These are phyloP conservation scores for Tethea ocularis DNA, from an alignment of 2,888 invertebrate species.

Conservation along the genomic window DNA sequence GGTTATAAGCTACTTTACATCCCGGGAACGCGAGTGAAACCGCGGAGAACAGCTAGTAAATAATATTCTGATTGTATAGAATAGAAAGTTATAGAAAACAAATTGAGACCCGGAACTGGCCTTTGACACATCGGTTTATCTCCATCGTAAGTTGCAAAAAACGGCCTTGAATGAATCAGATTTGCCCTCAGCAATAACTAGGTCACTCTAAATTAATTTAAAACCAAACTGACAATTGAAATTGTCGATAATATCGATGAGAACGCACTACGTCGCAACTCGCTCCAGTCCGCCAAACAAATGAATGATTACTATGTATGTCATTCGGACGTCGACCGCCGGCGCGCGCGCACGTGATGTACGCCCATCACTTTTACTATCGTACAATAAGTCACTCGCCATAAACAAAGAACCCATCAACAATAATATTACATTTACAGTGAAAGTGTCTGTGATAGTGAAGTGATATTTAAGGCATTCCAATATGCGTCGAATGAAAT, in stretches of 20 bases:
- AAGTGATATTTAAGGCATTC: slow-evolving; percentile 16
- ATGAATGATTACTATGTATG: slow-evolving; percentile 40
- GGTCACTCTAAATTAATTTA: background rate
- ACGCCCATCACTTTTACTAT: slow-evolving; percentile 19
- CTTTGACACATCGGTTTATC: background rate
- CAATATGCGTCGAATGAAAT: slow-evolving; percentile 66
- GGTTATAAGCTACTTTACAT: too few relatives aligned
- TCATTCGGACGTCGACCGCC: slow-evolving; percentile 44
- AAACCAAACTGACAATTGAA: background rate
- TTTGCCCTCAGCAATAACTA: background rate
- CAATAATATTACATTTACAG: slow-evolving; percentile 9
- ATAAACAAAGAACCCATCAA: slow-evolving; percentile 21
- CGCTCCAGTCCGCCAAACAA: background rate
- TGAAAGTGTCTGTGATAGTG: slow-evolving; percentile 8
- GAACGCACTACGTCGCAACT: background rate
- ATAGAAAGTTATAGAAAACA: background rate
- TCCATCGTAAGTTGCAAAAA: background rate
- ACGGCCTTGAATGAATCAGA: background rate
- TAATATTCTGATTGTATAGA: too few relatives aligned
- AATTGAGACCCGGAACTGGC: background rate
- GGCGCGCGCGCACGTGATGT: slow-evolving; percentile 45
- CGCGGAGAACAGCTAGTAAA: too few relatives aligned
- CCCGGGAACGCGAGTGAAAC: too few relatives aligned
- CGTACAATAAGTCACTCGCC: slow-evolving; percentile 28
- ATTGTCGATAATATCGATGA: background rate